Conservation (phyloP, 1,140 invertebrate species). For the Telenomus remus region DNA sequence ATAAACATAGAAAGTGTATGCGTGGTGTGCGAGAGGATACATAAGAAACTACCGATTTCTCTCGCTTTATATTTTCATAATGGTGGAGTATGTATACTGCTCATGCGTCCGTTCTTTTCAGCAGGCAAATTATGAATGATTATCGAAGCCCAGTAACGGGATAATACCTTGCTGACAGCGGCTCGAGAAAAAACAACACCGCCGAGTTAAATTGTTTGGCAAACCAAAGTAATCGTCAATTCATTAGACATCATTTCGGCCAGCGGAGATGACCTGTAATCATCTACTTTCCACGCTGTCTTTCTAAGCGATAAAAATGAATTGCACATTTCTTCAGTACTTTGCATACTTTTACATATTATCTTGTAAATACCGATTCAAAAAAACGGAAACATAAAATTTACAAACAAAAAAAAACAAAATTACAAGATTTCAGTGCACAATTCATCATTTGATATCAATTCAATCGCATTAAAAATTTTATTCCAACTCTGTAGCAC, state of each 20-base stretch:
- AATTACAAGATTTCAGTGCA: no score
- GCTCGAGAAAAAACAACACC: background rate
- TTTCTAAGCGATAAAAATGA: no score
- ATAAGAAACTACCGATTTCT: constrained; percentile 50
- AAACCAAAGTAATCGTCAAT: background rate
- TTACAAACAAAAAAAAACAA: no score
- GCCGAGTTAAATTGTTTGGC: background rate
- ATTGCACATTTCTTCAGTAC: no score
- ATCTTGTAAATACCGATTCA: no score
- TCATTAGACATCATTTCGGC: constrained; percentile 2
- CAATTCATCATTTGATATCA: no score
- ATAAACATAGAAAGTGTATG: constrained; percentile 33
- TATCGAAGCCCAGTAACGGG: constrained; percentile 6
- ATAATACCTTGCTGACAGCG: constrained; percentile 2
- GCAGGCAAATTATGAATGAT: constrained; percentile 12
- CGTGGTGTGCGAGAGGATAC: constrained; percentile 1
- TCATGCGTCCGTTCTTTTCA: constrained; percentile 14
- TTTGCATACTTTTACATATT: no score
- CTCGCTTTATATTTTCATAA: constrained; percentile 39
- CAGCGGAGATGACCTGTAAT: background rate
- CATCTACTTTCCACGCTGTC: background rate
- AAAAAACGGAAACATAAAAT: no score
- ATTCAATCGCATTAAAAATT: background rate
- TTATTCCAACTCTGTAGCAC: no score
- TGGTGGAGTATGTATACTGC: constrained; percentile 14